A percentile compares a stretch with the other conserved stretches of the same genome.
Conservation (phyloP, 2,113 vertebrate species). For the Dolichotis patagonum region DNA sequence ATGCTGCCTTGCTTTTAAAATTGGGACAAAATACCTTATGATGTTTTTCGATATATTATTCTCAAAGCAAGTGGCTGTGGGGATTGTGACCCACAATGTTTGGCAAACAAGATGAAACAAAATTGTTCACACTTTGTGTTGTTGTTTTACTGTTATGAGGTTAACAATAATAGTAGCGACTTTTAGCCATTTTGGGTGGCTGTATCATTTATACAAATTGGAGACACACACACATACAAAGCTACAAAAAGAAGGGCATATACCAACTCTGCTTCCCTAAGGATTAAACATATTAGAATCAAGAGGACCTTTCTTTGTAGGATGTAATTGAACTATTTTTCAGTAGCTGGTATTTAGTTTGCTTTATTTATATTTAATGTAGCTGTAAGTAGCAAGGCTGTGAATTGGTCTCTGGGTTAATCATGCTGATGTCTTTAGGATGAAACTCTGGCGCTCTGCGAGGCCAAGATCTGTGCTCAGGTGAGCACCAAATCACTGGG, state of each 20-base stretch:
- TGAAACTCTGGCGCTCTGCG: conserved; percentile 77
- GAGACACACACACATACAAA: conserved; percentile 22
- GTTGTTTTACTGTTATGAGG: conserved; percentile 44
- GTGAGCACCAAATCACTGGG: conserved; percentile 76
- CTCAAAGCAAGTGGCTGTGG: background rate
- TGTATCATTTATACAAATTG: conserved; percentile 2
- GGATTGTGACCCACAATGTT: background rate
- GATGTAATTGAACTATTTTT: conserved; percentile 88
- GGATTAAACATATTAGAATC: conserved; percentile 84
- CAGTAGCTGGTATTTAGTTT: conserved; percentile 85
- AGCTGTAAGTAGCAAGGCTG: conserved; percentile 81
- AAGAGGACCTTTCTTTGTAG: conserved; percentile 72
- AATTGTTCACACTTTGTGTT: background rate
- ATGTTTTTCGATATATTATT: background rate
- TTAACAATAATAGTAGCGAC: conserved; percentile 44
- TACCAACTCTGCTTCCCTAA: conserved; percentile 63
- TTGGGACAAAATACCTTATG: conserved; percentile 27
- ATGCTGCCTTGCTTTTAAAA: conserved; percentile 15
- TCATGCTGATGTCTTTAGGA: conserved; percentile 81
- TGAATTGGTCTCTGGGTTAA: conserved; percentile 81
- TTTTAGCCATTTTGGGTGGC: conserved; percentile 70
- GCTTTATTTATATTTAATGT: conserved; percentile 90
- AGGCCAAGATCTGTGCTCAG: conserved; percentile 64
- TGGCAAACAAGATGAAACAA: conserved; percentile 11
- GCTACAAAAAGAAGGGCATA: conserved; percentile 57